phyloP scores from a whole-genome alignment of 2,797 vertebrate species.

The Megaceryle alcyon region DNA sequence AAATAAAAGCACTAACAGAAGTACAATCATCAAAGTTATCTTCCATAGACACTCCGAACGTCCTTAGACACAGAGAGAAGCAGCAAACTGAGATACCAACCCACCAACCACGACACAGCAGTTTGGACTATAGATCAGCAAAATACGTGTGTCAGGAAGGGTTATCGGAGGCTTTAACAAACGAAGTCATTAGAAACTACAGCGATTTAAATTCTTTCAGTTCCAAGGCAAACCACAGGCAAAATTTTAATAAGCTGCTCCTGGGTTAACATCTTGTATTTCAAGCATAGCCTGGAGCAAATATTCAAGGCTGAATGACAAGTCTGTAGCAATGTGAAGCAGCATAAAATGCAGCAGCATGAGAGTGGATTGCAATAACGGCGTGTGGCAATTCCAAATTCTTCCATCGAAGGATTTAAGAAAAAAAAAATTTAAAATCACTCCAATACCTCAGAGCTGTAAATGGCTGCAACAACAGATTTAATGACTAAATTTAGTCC shows the following conservation, averaged over 20 bases:
- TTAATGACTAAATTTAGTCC: background rate
- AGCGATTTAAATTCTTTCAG: background rate
- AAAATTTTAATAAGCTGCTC: constrained; percentile 12
- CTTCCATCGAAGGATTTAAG: background rate
- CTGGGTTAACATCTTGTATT: constrained; percentile 31
- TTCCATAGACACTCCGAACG: background rate
- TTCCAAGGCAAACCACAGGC: constrained; percentile 7
- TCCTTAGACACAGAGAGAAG: background rate
- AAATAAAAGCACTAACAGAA: background rate
- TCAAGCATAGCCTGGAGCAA: background rate
- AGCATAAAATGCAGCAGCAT: background rate
- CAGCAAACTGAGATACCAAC: background rate
- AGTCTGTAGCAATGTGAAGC: background rate
- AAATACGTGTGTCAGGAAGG: accelerated
- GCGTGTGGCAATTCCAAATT: background rate
- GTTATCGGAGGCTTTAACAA: background rate
- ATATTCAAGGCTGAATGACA: background rate
- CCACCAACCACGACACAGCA: background rate
- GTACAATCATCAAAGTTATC: background rate
- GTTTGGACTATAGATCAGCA: background rate
- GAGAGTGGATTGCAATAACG: background rate
- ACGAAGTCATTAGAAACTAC: background rate
- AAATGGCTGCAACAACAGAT: background rate
- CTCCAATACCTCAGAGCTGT: background rate
- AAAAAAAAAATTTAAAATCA: background rate